These are phyloP conservation scores for Sinocyclocheilus grahami DNA, from an alignment of 2,113 vertebrate genomes.

Conservation along the genomic window DNA sequence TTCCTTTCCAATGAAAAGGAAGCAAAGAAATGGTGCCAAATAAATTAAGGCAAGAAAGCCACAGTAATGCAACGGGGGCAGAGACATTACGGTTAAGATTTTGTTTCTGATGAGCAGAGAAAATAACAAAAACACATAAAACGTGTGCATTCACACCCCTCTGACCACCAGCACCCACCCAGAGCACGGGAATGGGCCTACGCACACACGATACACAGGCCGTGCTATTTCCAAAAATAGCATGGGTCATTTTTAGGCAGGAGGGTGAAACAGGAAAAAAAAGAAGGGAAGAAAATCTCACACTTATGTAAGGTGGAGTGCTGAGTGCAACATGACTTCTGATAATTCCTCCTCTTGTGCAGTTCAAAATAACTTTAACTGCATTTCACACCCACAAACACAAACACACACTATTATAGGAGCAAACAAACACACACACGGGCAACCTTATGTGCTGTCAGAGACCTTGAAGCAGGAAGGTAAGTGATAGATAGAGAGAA, in stretches of 20 bases:
- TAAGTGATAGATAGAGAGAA: slow-evolving; percentile 10
- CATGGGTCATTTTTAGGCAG: slow-evolving; percentile 12
- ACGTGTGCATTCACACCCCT: slow-evolving; percentile 17
- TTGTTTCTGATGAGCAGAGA: slow-evolving; percentile 42
- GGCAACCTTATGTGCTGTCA: not conserved
- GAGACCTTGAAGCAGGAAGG: slow-evolving; percentile 23
- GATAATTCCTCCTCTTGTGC: slow-evolving; percentile 15
- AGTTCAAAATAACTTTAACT: slow-evolving; percentile 21
- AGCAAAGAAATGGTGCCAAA: slow-evolving; percentile 50
- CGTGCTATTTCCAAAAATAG: slow-evolving; percentile 10
- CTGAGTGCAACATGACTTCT: slow-evolving; percentile 13
- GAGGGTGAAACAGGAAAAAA: not conserved
- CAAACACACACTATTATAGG: slow-evolving; percentile 32
- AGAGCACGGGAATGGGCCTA: slow-evolving; percentile 23
- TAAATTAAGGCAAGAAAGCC: slow-evolving; percentile 39
- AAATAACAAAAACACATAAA: slow-evolving; percentile 47
- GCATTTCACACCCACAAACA: slow-evolving; percentile 36
- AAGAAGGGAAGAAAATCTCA: not conserved
- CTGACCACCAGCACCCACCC: slow-evolving; percentile 49
- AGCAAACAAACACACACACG: not conserved
- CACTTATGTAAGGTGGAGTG: not conserved
- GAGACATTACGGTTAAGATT: slow-evolving; percentile 16
- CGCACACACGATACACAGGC: slow-evolving; percentile 21
- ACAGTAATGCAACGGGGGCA: not conserved
- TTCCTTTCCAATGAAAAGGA: slow-evolving; percentile 36